Evolutionary conservation across 2,113 vertebrate species (phyloP).

Genomic region (Microtus oregoni): DNA sequence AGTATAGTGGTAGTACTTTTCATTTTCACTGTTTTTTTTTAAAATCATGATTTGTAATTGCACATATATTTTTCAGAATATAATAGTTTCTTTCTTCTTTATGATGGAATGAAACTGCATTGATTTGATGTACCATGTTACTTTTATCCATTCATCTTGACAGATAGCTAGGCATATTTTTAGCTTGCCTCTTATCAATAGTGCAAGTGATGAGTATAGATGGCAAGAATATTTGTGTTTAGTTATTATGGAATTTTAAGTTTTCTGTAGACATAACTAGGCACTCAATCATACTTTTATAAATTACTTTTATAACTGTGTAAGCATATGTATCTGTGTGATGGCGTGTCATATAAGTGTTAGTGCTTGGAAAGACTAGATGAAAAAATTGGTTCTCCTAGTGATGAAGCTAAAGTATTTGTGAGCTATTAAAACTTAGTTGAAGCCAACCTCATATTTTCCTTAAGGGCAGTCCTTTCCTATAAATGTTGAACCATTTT

Average conservation of each 20-base stretch:
- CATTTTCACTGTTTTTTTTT: not conserved
- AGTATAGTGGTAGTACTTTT: not conserved
- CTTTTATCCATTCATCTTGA: not conserved
- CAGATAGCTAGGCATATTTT: accelerated
- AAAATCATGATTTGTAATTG: too few relatives aligned
- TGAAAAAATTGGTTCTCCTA: too few relatives aligned
- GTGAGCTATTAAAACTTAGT: not conserved
- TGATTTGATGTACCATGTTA: not conserved
- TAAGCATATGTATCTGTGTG: not conserved
- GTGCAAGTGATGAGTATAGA: not conserved
- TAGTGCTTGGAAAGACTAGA: not conserved
- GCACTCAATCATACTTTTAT: not conserved
- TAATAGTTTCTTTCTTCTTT: not conserved
- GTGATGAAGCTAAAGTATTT: not conserved
- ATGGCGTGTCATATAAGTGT: not conserved
- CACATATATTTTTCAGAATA: not conserved
- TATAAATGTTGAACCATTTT: not conserved
- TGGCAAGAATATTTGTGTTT: not conserved
- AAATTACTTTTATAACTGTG: not conserved
- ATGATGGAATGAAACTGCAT: not conserved
- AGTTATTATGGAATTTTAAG: not conserved
- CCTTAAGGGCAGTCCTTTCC: not conserved
- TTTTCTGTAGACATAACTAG: not conserved
- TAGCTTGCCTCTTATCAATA: too few relatives aligned
- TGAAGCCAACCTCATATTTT: not conserved